These are phyloP conservation scores for Thymallus thymallus DNA, from an alignment of 2,113 vertebrate genomes.

Conservation along the genomic window DNA sequence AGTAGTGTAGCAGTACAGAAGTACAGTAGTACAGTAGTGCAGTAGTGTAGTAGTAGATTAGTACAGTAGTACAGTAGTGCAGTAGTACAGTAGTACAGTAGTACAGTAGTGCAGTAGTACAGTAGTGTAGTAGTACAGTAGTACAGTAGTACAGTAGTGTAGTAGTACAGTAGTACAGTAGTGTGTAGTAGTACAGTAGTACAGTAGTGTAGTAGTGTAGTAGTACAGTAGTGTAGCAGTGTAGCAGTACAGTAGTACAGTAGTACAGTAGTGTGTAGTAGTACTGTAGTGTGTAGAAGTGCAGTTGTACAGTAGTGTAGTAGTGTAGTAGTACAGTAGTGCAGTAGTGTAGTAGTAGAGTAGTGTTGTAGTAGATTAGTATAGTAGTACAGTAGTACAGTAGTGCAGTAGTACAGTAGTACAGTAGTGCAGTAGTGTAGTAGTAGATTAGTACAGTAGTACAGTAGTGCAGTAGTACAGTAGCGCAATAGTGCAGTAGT, in stretches of 20 bases:
- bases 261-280: conserved; percentile 5
- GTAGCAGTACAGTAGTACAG: neutral
- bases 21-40: conserved; percentile 9
- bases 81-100: no score
- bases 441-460: no score
- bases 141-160: no score
- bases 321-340: neutral
- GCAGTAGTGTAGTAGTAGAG: conserved; percentile 11
- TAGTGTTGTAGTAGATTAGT: no score
- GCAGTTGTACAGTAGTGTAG: no score
- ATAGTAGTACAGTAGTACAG: no score
- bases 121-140: conserved; percentile 10
- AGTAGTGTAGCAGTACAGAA: neutral
- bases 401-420: neutral
- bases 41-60: no score
- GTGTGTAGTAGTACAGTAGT: neutral
- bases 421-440: conserved; percentile 11
- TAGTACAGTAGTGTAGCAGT: no score
- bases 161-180: no score
- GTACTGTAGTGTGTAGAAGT: no score
- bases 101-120: neutral
- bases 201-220: conserved; percentile 3
- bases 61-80: no score
- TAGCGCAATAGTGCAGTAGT: no score
- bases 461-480: neutral